These are phyloP conservation scores for Chionomys nivalis DNA, from an alignment of 2,113 vertebrate species.

Conservation along the genomic window DNA sequence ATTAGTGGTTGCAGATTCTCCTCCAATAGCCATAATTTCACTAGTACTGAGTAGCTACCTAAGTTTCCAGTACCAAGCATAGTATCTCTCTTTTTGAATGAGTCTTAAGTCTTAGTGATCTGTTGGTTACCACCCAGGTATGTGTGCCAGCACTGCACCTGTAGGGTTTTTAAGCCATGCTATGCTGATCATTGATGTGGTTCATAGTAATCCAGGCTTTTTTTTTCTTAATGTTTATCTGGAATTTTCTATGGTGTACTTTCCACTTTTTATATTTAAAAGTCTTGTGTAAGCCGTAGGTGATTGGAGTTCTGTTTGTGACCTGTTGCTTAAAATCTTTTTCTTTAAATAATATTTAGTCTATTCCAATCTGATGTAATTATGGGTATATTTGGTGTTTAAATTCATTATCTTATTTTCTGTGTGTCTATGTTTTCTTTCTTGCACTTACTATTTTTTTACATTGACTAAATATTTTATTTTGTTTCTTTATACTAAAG, in stretches of 20 bases:
- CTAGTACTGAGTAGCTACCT: not conserved
- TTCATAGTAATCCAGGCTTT: not conserved
- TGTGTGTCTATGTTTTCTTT: not conserved
- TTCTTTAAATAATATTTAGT: conserved; percentile 11
- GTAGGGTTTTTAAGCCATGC: not conserved
- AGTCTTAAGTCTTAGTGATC: not conserved
- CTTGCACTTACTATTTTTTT: not conserved
- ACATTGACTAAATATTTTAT: conserved; percentile 11
- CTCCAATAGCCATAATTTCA: not conserved
- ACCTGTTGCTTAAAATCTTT: not conserved
- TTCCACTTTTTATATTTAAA: not conserved
- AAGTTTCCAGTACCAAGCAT: not conserved
- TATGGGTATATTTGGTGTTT: not conserved
- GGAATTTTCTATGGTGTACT: not conserved
- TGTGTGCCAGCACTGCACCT: no score
- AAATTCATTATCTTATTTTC: conserved; percentile 34
- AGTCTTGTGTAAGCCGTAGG: not conserved
- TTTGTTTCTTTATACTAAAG: conserved; percentile 38
- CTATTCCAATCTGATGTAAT: not conserved
- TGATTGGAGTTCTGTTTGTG: not conserved
- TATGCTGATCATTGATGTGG: not conserved
- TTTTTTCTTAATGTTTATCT: conserved; percentile 13
- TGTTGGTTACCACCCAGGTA: not conserved
- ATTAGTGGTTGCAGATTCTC: not conserved
- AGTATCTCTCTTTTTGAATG: not conserved